Evolutionary conservation across 2,797 vertebrate species (phyloP), one percentile per base, ranked within the genome.

Genomic region (Darevskia nairensis): DNA sequence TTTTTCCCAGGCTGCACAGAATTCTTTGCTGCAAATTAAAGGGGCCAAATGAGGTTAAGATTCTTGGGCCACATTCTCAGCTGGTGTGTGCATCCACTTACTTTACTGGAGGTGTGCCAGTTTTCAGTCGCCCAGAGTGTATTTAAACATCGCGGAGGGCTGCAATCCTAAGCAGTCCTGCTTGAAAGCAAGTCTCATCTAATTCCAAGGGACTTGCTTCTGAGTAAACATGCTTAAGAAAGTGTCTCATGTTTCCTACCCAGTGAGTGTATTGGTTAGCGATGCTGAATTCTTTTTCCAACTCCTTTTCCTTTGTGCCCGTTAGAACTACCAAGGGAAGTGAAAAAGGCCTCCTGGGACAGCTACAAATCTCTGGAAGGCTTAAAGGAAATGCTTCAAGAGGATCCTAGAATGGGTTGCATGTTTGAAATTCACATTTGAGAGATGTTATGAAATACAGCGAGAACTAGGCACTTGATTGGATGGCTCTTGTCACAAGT

Each of bases 1-100:
- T 74, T 8, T 2, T 23, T 15, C 50, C 0, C 23, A 82, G 9
- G 19, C 82, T 84, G 5, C 72, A 88, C 72, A 76, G 0, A 61
- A 88, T 71, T 46, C n/a, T 83, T 89, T 85, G 68, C 66, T 89
- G 61, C 84, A 88, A 69, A 90, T 92, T 91, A 83, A 88, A 89
- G 23, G 69, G 66, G 69, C 79, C 55, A 44, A 11, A 1, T 50
- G 29, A 84, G 61, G 55, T 78, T 88, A 66, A 85, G 69, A 88
- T 71, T 6, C 17, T 68, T 2, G 1, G 85, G 77, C 82, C 79
- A 89, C 84, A 87, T 80, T 78, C 85, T 82, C 86, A 82, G 46
- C 32, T 84, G 32, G 61, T 75, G 78, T 61, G 75, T 17, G 35
- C 84, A 68, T 88, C 69, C 87, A 72, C 85, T 88, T 88, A 86